Percentiles rank a stretch among this genome's conserved stretches.
phyloP scores from a whole-genome alignment of 2,797 vertebrate species.

The Eremophila alpestris region DNA sequence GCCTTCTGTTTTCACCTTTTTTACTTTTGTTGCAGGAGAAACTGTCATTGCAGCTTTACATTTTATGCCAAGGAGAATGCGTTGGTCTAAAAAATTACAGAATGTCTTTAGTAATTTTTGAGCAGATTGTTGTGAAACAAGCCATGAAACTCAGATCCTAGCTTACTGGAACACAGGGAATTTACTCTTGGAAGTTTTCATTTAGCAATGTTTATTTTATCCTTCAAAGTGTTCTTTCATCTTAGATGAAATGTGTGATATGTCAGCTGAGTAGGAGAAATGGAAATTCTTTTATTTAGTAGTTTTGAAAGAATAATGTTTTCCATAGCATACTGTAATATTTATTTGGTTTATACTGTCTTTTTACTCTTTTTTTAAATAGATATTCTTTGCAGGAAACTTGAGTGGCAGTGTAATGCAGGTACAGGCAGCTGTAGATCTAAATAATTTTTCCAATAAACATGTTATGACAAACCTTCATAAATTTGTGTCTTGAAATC shows the following conservation, averaged over 20 bases:
- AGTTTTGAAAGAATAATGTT: not conserved
- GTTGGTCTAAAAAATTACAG: not conserved
- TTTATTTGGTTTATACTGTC: not conserved
- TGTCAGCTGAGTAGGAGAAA: not conserved
- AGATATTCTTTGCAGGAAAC: not conserved
- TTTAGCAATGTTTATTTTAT: constrained; percentile 28
- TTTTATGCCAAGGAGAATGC: not conserved
- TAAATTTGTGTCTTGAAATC: not conserved
- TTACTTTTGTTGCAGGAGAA: not conserved
- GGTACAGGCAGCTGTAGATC: not conserved
- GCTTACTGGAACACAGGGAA: not conserved
- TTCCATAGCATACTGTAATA: not conserved
- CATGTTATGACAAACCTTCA: not conserved
- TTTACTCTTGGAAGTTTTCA: constrained; percentile 21
- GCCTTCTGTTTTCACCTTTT: not conserved
- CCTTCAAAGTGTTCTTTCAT: not conserved
- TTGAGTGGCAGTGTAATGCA: not conserved
- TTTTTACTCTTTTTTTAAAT: not conserved
- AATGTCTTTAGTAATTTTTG: constrained; percentile 7
- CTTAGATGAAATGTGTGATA: constrained; percentile 3
- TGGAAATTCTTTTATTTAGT: constrained; percentile 3
- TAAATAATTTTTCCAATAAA: not conserved
- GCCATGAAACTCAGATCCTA: not conserved
- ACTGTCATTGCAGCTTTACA: not conserved
- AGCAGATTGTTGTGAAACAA: constrained; percentile 40